Percentiles rank a stretch among this genome's conserved stretches.
phyloP scores from a whole-genome alignment of 2,113 vertebrate genomes.

The Ictalurus punctatus region DNA sequence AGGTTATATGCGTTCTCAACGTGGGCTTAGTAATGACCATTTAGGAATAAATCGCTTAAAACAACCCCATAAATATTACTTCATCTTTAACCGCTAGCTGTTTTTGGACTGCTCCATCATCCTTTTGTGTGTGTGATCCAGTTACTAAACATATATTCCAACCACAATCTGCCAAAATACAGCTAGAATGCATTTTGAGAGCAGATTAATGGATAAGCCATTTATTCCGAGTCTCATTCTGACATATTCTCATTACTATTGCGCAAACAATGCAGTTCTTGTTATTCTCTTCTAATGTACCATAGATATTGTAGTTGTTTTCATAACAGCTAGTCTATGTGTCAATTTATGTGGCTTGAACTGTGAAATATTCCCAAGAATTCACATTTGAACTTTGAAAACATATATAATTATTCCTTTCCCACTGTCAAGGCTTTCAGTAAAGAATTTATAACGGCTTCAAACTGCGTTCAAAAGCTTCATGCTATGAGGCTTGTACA shows the following conservation, averaged over 20 bases:
- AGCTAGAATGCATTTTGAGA: neutral
- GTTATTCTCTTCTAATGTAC: neutral
- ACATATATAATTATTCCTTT: neutral
- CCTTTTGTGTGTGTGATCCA: neutral
- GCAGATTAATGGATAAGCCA: neutral
- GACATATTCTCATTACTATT: constrained; percentile 13
- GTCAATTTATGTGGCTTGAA: neutral
- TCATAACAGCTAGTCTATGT: neutral
- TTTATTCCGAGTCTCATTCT: neutral
- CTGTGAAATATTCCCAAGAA: neutral
- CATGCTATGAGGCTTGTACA: neutral
- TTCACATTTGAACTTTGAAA: neutral
- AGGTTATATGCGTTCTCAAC: neutral
- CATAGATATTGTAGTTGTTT: neutral
- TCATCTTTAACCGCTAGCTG: constrained; percentile 4
- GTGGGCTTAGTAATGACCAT: neutral
- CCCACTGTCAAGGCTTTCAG: neutral
- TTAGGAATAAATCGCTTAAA: neutral
- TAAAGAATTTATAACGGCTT: neutral
- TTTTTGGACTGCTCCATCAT: constrained; percentile 5
- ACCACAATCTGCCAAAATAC: constrained; percentile 1
- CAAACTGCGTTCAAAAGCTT: neutral
- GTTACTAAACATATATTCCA: constrained; percentile 8
- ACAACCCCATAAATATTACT: neutral
- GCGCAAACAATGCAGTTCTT: neutral